Conservation (phyloP, 2,113 vertebrate genomes). For the Delphinus delphis region DNA sequence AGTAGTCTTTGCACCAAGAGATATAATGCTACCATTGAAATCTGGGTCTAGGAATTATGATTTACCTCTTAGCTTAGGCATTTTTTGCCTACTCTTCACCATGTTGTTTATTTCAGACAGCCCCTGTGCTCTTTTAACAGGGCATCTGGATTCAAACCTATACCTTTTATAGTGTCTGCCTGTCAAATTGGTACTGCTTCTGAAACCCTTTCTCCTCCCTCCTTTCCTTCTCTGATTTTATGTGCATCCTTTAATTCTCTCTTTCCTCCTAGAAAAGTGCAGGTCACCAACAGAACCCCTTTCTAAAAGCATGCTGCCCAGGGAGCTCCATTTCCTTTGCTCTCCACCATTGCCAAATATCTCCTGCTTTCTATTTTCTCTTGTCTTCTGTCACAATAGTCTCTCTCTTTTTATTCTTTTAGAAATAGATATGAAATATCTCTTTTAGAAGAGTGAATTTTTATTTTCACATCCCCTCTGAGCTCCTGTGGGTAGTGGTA, state of each 20-base stretch:
- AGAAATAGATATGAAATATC: background rate
- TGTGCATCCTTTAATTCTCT: background rate
- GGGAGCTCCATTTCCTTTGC: background rate
- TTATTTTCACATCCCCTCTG: background rate
- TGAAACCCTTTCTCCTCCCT: background rate
- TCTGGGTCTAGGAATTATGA: background rate
- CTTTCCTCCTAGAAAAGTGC: conserved; percentile 23
- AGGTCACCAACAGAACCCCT: background rate
- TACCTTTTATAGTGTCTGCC: background rate
- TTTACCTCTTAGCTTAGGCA: background rate
- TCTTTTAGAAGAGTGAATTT: background rate
- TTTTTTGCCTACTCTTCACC: background rate
- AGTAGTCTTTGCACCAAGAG: background rate
- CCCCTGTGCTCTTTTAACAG: background rate
- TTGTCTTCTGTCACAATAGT: background rate
- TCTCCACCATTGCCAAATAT: background rate
- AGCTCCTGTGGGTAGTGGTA: background rate
- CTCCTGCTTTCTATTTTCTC: background rate
- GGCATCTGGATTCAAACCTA: background rate
- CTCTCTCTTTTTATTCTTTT: background rate
- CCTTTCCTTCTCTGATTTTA: background rate
- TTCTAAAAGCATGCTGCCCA: background rate
- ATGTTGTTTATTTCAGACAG: background rate
- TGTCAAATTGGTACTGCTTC: background rate
- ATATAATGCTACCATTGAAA: background rate